Base-by-base conservation (phyloP, 2,888 invertebrate species). In the Onthophagus sagittarius region DNA sequence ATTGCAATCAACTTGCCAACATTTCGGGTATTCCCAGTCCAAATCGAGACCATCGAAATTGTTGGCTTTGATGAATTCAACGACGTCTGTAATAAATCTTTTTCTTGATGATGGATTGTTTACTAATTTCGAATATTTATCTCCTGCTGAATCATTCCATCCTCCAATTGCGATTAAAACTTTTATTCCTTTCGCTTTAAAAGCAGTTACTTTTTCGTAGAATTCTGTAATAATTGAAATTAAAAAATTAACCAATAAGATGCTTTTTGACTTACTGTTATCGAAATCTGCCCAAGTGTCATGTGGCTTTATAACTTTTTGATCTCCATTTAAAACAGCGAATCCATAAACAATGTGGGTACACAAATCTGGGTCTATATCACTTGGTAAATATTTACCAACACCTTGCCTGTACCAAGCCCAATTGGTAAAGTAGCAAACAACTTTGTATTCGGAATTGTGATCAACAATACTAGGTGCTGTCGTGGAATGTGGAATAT, bases 361-460 rank as follows among this genome's bases (percentile, higher is more conserved):
- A 81, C 97, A 98, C 5, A 97, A 88, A 67, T 93, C 90, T 0
- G 93, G 89, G 81, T 96, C 94, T 69, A 97, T 94, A 81, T 96
- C 91, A 75, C 90, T 91, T 0, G 96, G 96, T 13, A 94, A 84
- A 81, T 90, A 96, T 84, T 94, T 94, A 15, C 94, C 95, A 74
- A 90, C 88, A 0, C 92, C 92, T 80, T 94, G 94, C 77, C 95
- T 91, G 85, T 96, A 96, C 95, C 95, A 96, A 31, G 96, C 95
- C 96, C 96, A 97, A 82, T 96, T 96, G 0, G 96, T 96, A 83
- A 95, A 96, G 82, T 96, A 96, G 81, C 96, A 96, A 3, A 96
- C 92, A 0, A 96, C 91, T 86, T 95, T 96, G 80, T 89, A 95
- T 65, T 81, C 80, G 4, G 83, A 82, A 72, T 78, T 78, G 9